These are phyloP conservation scores for Rhincodon typus DNA, from an alignment of 2,797 vertebrate genomes.

Conservation along the genomic window DNA sequence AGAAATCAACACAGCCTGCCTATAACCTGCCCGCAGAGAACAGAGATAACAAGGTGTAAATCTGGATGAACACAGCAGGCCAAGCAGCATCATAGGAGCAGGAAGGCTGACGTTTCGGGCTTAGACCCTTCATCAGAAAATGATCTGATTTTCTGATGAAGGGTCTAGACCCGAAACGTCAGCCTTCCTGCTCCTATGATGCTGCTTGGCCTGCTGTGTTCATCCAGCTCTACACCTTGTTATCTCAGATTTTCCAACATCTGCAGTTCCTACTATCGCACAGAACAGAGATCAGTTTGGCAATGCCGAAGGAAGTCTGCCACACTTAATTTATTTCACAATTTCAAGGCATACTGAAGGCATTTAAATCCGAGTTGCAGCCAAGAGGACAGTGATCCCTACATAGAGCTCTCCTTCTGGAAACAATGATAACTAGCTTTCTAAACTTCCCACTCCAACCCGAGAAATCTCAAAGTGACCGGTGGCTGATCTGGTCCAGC, in stretches of 20 bases:
- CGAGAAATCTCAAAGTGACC: not conserved
- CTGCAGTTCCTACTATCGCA: no score
- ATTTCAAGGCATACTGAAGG: not conserved
- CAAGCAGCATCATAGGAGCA: no score
- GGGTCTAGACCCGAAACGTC: no score
- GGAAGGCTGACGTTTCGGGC: no score
- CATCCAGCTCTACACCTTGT: no score
- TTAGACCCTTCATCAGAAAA: no score
- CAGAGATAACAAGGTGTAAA: not conserved
- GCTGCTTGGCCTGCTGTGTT: no score
- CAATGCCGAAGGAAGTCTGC: not conserved
- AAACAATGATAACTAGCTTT: not conserved
- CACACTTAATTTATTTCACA: not conserved
- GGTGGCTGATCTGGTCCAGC: no score
- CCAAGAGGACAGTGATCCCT: not conserved
- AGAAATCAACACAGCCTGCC: not conserved
- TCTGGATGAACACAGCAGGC: no score
- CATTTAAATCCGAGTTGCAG: not conserved
- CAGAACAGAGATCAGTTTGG: not conserved
- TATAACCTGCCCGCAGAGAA: not conserved
- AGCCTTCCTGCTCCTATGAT: no score
- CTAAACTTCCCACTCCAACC: not conserved
- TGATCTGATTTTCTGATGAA: no score
- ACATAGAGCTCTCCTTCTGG: not conserved
- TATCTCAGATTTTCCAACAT: no score